Percentiles rank a stretch among this genome's conserved stretches.
Evolutionary conservation across 1,140 invertebrate genomes (phyloP).

Genomic region (Papilio dardanus): DNA sequence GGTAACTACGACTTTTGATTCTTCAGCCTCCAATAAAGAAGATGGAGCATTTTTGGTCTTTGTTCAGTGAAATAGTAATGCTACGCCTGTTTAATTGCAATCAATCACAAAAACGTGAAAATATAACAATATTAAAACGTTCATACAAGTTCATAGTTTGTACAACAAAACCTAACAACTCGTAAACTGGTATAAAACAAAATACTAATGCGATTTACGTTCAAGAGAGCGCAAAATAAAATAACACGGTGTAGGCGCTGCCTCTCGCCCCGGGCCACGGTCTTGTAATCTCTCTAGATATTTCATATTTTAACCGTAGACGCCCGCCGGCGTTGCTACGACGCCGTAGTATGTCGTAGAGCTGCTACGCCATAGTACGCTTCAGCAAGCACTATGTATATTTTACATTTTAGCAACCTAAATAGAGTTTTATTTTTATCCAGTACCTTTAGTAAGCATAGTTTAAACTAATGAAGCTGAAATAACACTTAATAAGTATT

Average conservation of each 20-base stretch:
- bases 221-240: conserved; percentile 80
- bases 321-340: conserved; percentile 69
- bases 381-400: conserved; percentile 46
- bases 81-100: not conserved
- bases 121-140: conserved; percentile 32
- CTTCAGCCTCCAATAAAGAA: too few relatives aligned
- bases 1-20: too few relatives aligned
- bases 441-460: not conserved
- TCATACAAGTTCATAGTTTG: conserved; percentile 53
- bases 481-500: not conserved
- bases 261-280: conserved; percentile 65
- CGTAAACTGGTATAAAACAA: conserved; percentile 70
- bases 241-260: conserved; percentile 77
- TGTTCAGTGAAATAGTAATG: too few relatives aligned
- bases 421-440: conserved; percentile 22
- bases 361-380: conserved; percentile 53
- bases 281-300: conserved; percentile 77
- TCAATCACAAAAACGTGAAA: not conserved
- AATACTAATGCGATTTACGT: conserved; percentile 77
- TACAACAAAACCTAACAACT: conserved; percentile 72
- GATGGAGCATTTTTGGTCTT: too few relatives aligned
- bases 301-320: conserved; percentile 79
- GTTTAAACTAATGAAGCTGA: not conserved
- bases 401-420: conserved; percentile 35
- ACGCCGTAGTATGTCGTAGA: conserved; percentile 63